These are phyloP conservation scores for Trachymyrmex septentrionalis DNA, from an alignment of 1,140 invertebrate species.

Conservation along the genomic window DNA sequence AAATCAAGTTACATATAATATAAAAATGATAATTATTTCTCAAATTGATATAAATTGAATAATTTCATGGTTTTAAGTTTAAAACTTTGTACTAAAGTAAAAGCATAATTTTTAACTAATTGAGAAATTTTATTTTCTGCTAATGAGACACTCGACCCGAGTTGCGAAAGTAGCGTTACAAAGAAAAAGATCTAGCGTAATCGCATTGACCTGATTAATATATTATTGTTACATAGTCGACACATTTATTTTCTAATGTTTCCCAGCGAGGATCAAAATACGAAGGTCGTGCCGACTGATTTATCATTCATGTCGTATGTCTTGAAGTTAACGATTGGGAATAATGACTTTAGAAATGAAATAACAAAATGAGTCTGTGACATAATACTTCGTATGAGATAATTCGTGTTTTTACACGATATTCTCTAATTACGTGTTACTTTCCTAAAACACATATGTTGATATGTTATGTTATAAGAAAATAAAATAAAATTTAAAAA, in stretches of 20 bases:
- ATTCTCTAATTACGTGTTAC: neutral
- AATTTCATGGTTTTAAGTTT: neutral
- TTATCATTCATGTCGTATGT: slow-evolving; percentile 26
- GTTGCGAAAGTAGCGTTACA: neutral
- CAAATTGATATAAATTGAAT: neutral
- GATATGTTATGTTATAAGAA: neutral
- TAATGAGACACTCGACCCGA: neutral
- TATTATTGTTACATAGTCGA: neutral
- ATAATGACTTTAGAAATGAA: neutral
- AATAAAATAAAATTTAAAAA: neutral
- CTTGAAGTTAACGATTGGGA: neutral
- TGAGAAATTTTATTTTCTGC: neutral
- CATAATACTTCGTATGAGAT: neutral
- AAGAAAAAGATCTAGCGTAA: neutral
- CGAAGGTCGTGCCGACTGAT: slow-evolving; percentile 29
- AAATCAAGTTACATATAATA: neutral
- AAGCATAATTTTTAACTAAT: slow-evolving; percentile 7
- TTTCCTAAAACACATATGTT: neutral
- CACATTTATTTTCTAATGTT: slow-evolving; percentile 21
- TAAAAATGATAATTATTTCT: neutral
- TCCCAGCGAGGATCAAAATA: slow-evolving; percentile 28
- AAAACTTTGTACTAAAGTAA: slow-evolving; percentile 25
- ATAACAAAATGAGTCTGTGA: slow-evolving; percentile 42
- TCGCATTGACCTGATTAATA: slow-evolving; percentile 31
- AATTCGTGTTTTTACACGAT: neutral